Base-by-base conservation (phyloP, 2,113 vertebrate genomes). In the Gopherus evgoodei region DNA sequence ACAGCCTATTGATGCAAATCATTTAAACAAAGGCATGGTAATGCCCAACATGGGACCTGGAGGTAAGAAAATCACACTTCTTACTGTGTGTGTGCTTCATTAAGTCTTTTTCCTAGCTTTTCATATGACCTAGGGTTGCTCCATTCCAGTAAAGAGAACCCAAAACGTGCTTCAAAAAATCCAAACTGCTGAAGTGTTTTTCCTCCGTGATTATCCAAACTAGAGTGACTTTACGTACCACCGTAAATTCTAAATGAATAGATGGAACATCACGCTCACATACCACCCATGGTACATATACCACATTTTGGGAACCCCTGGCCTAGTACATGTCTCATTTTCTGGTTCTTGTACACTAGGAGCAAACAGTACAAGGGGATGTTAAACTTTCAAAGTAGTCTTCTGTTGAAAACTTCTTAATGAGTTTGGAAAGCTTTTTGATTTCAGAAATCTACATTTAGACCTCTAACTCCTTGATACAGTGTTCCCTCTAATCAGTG, bases 1-100 rank as follows among this genome's bases (percentile, higher is more conserved):
- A 72, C 99, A 99, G 95, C 99, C 99, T 57, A 99, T 99, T 83
- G 99, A 99, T 98, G 99, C 99, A 93, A 98, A 98, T 94, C 99
- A 99, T 86, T 96, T 99, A 94, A 99, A 99, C 96, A 98, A 99
- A 98, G 99, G 99, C 91, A 98, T 98, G 83, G 98, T 98, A 81
- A 99, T 99, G 99, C 99, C 98, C 91, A 99, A 99, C 98, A 98
- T 99, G 97, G 98, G 99, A 54, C 99, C 99, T 80, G 99, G 99
- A 99, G 99, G 99, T 99, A 98, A 98, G 92, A 96, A 88, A 86
- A 93, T 97, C 96, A 97, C 93, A 96, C 95, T 95, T 97, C 95
- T 54, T 92, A 96, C 95, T 97, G 94, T 97, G n/a, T n/a, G 65
- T 31, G 8, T 2, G 95, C 95, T 97, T 97, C 97, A 96, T 95